Percentiles rank a stretch among this genome's conserved stretches.
Conservation (phyloP, 2,797 vertebrate species). For the Falco biarmicus region DNA sequence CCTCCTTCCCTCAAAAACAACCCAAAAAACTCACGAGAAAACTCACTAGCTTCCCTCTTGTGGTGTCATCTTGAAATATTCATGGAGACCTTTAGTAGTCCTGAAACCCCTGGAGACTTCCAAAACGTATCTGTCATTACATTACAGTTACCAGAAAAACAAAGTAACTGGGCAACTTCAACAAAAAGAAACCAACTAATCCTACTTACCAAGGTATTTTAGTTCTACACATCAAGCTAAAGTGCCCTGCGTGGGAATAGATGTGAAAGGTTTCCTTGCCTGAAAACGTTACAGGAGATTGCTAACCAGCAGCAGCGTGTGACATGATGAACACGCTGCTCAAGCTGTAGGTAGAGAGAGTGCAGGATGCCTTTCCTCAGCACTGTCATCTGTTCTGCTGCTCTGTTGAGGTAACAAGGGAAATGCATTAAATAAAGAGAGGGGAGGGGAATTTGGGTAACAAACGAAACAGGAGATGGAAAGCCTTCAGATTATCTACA, state of each 20-base stretch:
- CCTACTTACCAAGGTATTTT: background rate
- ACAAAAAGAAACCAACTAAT: background rate
- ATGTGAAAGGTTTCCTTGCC: background rate
- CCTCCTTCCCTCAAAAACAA: background rate
- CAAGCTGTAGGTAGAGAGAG: background rate
- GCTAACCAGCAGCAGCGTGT: background rate
- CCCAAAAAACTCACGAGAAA: background rate
- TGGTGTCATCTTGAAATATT: background rate
- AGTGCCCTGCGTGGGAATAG: background rate
- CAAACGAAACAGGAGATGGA: background rate
- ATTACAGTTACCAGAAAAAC: background rate
- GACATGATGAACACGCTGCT: background rate
- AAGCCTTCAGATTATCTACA: constrained; percentile 12
- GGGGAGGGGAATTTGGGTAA: background rate
- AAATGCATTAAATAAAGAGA: background rate
- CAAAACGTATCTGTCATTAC: background rate
- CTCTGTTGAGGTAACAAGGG: background rate
- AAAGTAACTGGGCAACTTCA: background rate
- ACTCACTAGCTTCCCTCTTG: background rate
- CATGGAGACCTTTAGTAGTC: background rate
- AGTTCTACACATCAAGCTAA: background rate
- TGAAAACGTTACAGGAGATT: background rate
- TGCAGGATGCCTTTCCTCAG: background rate
- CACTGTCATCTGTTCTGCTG: background rate
- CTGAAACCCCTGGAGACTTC: background rate